Evolutionary conservation across 2,888 invertebrate genomes (phyloP).

Genomic region (Drosophila neotestacea): DNA sequence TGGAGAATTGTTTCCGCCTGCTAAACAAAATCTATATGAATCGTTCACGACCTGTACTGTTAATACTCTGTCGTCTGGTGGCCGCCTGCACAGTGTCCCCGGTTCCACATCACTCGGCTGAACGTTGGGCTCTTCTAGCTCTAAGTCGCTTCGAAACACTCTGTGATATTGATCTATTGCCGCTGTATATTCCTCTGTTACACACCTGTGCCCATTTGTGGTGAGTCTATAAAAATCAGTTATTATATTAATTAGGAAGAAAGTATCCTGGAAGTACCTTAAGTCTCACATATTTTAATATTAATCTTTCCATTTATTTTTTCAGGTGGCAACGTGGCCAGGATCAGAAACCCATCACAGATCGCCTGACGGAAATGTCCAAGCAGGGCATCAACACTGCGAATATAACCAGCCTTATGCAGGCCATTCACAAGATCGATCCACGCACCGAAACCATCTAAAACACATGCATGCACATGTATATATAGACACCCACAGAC

Average conservation of each 20-base stretch:
- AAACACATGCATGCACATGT: conserved; percentile 26
- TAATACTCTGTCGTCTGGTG: conserved; percentile 89
- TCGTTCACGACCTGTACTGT: conserved; percentile 88
- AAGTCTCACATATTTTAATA: too few relatives aligned
- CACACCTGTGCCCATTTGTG: conserved; percentile 89
- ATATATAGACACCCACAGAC: conserved; percentile 1
- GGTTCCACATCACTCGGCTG: conserved; percentile 87
- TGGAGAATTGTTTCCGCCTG: conserved; percentile 89
- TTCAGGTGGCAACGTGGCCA: conserved; percentile 88
- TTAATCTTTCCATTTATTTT: conserved; percentile 73
- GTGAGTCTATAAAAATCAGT: conserved; percentile 78
- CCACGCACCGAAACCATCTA: conserved; percentile 84
- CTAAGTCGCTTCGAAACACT: conserved; percentile 90
- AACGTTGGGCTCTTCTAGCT: conserved; percentile 90
- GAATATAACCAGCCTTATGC: conserved; percentile 87
- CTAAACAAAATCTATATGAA: conserved; percentile 88
- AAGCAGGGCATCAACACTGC: conserved; percentile 89
- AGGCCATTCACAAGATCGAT: conserved; percentile 88
- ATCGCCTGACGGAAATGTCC: conserved; percentile 88
- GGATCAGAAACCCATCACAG: conserved; percentile 88
- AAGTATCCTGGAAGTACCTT: background rate
- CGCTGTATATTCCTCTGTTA: conserved; percentile 89
- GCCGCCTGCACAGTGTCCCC: conserved; percentile 86
- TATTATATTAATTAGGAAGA: too few relatives aligned
- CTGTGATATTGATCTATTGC: conserved; percentile 89